Percentiles rank a stretch among this genome's conserved stretches.
phyloP scores from a whole-genome alignment of 2,113 vertebrate genomes.

The Petrocephalus zakoni region DNA sequence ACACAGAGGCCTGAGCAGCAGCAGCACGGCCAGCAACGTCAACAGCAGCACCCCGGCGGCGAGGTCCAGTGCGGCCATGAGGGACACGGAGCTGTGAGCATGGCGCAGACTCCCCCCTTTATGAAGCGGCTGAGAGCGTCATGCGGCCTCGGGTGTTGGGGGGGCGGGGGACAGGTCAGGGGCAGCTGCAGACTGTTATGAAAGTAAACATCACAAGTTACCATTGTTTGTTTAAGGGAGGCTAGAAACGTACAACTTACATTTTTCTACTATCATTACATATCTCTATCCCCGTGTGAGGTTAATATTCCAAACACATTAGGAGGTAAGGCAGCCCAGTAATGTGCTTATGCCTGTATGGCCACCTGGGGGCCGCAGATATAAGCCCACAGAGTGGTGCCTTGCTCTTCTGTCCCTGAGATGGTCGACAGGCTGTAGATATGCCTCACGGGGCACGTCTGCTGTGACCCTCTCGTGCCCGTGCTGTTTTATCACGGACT shows the following conservation, averaged over 20 bases:
- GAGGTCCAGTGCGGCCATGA: not conserved
- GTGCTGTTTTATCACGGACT: not conserved
- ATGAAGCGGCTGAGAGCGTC: not conserved
- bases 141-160: not conserved
- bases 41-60: not conserved
- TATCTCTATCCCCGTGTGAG: not conserved
- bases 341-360: not conserved
- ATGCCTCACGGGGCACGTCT: not conserved
- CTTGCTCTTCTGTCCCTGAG: not conserved
- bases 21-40: not conserved
- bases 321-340: not conserved
- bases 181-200: not conserved
- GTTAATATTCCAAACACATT: not conserved
- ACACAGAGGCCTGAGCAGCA: not conserved
- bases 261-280: no score
- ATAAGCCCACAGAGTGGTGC: not conserved
- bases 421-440: not conserved
- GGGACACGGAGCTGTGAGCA: not conserved
- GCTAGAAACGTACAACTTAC: not conserved
- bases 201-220: not conserved
- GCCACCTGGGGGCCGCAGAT: not conserved
- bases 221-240: not conserved
- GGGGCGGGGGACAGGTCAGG: not conserved
- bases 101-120: not conserved
- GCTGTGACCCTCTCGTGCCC: not conserved